Percentiles rank a stretch among this genome's conserved stretches.
Conservation (phyloP, 2,113 vertebrate genomes). For the Apaloderma vittatum region DNA sequence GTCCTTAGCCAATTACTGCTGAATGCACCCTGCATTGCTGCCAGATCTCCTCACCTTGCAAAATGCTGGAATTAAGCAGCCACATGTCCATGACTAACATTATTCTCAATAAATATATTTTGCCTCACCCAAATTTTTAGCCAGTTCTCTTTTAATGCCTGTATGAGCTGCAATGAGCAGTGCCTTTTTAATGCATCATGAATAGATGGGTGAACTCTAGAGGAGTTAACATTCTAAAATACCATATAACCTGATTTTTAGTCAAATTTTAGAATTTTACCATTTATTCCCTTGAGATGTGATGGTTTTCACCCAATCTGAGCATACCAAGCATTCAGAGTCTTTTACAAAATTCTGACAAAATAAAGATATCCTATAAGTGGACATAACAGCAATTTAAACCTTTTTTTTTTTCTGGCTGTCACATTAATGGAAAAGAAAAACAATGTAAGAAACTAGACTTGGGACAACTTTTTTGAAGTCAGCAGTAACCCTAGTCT, state of each 20-base stretch:
- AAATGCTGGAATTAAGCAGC: neutral
- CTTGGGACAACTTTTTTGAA: neutral
- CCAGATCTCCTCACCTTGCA: neutral
- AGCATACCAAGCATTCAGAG: neutral
- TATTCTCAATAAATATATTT: neutral
- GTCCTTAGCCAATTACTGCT: neutral
- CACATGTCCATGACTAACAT: accelerated
- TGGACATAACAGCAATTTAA: neutral
- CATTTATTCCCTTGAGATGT: neutral
- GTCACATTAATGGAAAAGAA: neutral
- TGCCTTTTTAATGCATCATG: neutral
- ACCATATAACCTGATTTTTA: neutral
- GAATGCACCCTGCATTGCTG: neutral
- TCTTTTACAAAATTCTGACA: neutral
- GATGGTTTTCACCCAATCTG: neutral
- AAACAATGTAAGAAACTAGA: neutral
- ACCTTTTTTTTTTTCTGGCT: neutral
- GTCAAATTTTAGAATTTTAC: neutral
- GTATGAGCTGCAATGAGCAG: neutral
- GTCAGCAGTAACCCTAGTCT: neutral
- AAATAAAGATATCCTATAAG: neutral
- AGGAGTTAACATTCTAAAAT: neutral
- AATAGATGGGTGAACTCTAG: neutral
- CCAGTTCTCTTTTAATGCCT: neutral
- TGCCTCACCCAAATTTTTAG: neutral